Evolutionary conservation across 2,797 vertebrate species (phyloP).

Genomic region (Enteromius argenteus): DNA sequence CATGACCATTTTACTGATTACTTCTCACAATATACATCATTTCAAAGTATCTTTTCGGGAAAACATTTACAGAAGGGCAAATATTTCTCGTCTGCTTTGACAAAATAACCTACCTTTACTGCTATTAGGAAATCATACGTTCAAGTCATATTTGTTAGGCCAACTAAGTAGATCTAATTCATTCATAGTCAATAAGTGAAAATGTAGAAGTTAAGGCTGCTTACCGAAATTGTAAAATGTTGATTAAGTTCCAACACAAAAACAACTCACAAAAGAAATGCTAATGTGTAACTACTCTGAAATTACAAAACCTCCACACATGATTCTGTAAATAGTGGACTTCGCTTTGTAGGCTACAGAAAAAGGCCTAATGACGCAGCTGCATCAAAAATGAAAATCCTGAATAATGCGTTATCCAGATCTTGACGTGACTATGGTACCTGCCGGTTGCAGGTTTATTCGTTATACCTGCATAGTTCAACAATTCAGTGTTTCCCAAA

Average conservation of each 20-base stretch:
- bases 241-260: not conserved
- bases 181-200: not conserved
- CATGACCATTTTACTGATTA: not conserved
- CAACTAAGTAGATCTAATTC: not conserved
- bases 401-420: not conserved
- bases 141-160: not conserved
- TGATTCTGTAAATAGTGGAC: not conserved
- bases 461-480: not conserved
- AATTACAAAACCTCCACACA: not conserved
- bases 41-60: not conserved
- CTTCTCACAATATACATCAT: not conserved
- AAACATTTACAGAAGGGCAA: not conserved
- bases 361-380: not conserved
- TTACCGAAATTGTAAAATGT: not conserved
- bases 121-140: not conserved
- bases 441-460: not conserved
- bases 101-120: not conserved
- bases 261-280: not conserved
- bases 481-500: not conserved
- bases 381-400: not conserved
- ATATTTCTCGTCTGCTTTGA: not conserved
- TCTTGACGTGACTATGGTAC: not conserved
- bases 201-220: not conserved
- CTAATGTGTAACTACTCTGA: not conserved
- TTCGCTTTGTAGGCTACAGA: not conserved